A percentile compares a stretch with the other conserved stretches of the same genome.
Evolutionary conservation across 1,140 invertebrate genomes (phyloP).

Genomic region (Schlechtendalia chinensis): DNA sequence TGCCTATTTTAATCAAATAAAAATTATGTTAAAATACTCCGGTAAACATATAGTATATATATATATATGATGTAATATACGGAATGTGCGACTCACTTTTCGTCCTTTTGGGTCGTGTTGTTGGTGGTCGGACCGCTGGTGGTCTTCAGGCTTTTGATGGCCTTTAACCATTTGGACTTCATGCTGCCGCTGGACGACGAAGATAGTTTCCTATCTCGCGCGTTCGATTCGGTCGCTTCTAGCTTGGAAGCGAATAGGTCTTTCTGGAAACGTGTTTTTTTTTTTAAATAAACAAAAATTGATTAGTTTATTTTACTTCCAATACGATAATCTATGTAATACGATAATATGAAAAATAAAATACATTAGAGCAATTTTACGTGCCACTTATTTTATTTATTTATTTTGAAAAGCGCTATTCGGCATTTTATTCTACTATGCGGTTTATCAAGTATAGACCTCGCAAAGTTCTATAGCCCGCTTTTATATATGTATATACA

Average conservation of each 20-base stretch:
- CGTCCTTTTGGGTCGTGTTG: conserved; percentile 38
- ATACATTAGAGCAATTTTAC: too few relatives aligned
- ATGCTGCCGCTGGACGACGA: conserved; percentile 83
- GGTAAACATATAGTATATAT: too few relatives aligned
- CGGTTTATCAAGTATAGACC: too few relatives aligned
- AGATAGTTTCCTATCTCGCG: conserved; percentile 79
- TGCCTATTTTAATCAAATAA: conserved; percentile 3
- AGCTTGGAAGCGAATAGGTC: conserved; percentile 79
- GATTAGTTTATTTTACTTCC: neutral
- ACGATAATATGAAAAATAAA: too few relatives aligned
- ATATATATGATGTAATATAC: too few relatives aligned
- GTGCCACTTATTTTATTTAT: too few relatives aligned
- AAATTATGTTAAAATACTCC: neutral
- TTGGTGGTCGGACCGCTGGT: conserved; percentile 63
- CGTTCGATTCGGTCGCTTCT: conserved; percentile 65
- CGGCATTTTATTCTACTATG: too few relatives aligned
- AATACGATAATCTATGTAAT: too few relatives aligned
- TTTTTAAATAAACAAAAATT: too few relatives aligned
- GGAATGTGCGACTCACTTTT: conserved; percentile 50
- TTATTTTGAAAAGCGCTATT: too few relatives aligned
- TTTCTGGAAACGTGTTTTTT: conserved; percentile 66
- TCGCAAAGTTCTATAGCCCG: too few relatives aligned
- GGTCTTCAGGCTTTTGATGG: conserved; percentile 90
- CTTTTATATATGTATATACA: too few relatives aligned
- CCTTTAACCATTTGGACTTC: conserved; percentile 97